Percentiles rank a stretch among this genome's conserved stretches.
Conservation (phyloP, 2,888 invertebrate genomes). For the Acronicta leporina region DNA sequence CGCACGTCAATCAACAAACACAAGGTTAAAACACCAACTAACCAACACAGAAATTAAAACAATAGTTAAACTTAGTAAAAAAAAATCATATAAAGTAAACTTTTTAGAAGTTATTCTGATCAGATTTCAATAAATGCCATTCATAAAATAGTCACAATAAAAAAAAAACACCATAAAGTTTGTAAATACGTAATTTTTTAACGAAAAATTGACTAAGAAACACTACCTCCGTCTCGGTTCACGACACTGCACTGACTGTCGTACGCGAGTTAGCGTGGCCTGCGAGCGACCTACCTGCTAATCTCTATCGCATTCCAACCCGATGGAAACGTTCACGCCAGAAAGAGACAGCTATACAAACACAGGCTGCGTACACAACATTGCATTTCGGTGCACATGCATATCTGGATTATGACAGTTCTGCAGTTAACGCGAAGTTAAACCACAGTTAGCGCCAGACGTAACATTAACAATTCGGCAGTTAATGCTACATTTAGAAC, state of each 20-base stretch:
- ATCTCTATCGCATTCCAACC: slow-evolving; percentile 66
- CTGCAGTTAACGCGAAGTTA: slow-evolving; percentile 59
- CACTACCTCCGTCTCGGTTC: slow-evolving; percentile 59
- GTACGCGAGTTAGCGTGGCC: slow-evolving; percentile 35
- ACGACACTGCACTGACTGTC: slow-evolving; percentile 75
- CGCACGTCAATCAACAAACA: slow-evolving; percentile 82
- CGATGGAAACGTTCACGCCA: slow-evolving; percentile 40
- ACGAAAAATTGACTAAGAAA: slow-evolving; percentile 54
- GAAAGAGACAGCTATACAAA: slow-evolving; percentile 66
- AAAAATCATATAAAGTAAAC: slow-evolving; percentile 38
- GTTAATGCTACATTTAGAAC: slow-evolving; percentile 58
- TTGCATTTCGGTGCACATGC: slow-evolving; percentile 60
- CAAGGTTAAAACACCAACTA: slow-evolving; percentile 82
- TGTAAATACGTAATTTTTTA: slow-evolving; percentile 81
- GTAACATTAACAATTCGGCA: slow-evolving; percentile 46
- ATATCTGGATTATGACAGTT: slow-evolving; percentile 68
- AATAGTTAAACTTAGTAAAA: slow-evolving; percentile 49
- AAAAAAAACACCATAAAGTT: slow-evolving; percentile 82
- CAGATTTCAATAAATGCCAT: slow-evolving; percentile 44
- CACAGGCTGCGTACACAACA: slow-evolving; percentile 53
- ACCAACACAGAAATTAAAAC: slow-evolving; percentile 70
- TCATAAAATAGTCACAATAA: slow-evolving; percentile 67
- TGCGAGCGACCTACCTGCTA: slow-evolving; percentile 66
- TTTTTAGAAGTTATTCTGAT: slow-evolving; percentile 33
- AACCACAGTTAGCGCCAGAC: slow-evolving; percentile 18